Evolutionary conservation across 2,113 vertebrate genomes (phyloP).

Genomic region (Leptodactylus fuscus): DNA sequence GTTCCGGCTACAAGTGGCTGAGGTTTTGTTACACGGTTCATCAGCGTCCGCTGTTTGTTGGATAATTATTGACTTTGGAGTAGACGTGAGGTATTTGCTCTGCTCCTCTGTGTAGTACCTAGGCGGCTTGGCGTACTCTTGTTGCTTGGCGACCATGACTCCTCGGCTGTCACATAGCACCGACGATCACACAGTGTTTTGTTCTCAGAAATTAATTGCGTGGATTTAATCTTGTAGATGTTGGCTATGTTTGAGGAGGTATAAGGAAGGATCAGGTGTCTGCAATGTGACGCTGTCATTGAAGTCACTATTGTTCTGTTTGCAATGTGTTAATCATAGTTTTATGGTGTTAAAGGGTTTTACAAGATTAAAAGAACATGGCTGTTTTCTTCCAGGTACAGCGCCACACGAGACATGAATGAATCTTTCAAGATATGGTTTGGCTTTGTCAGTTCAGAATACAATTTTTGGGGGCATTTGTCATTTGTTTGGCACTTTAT

Average conservation of each 20-base stretch:
- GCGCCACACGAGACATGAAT: no score
- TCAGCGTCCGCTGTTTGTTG: neutral
- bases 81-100: conserved; percentile 33
- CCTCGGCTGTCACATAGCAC: neutral
- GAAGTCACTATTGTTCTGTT: neutral
- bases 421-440: no score
- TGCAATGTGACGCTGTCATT: neutral
- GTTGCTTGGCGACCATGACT: conserved; percentile 8
- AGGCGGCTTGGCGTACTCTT: neutral
- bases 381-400: no score
- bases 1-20: neutral
- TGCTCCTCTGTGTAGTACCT: conserved; percentile 3
- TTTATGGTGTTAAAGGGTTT: no score
- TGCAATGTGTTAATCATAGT: neutral
- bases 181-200: conserved; percentile 3
- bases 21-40: neutral
- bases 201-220: conserved; percentile 36
- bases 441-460: no score
- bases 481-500: no score
- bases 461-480: no score
- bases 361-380: no score
- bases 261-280: conserved; percentile 1
- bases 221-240: conserved; percentile 3
- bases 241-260: neutral
- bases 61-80: conserved; percentile 16